Evolutionary conservation across 2,888 invertebrate species (phyloP).

Genomic region (Subacronicta megacephala): DNA sequence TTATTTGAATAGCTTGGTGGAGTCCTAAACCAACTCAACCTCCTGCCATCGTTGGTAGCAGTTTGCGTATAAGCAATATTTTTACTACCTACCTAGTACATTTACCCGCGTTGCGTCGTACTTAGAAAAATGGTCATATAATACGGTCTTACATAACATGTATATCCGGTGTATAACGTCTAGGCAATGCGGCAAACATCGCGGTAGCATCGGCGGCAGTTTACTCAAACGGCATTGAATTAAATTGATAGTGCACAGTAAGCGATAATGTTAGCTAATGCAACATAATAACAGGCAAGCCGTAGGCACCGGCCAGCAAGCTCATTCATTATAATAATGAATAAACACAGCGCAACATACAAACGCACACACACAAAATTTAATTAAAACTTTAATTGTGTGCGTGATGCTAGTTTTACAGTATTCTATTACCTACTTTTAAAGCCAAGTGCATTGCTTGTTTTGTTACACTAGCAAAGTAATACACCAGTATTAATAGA

Average conservation of each 20-base stretch:
- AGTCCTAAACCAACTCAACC: no score
- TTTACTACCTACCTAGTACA: no score
- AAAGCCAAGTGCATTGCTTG: constrained; percentile 7
- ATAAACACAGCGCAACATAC: constrained; percentile 69
- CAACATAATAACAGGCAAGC: constrained; percentile 69
- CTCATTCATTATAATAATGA: constrained; percentile 75
- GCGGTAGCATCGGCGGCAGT: constrained; percentile 63
- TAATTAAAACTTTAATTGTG: constrained; percentile 28
- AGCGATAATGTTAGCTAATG: constrained; percentile 76
- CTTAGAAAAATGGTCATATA: not conserved
- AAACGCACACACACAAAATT: constrained; percentile 7
- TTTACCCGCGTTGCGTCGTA: no score
- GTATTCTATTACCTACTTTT: not conserved
- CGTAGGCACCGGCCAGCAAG: constrained; percentile 44
- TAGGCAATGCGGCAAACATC: constrained; percentile 37
- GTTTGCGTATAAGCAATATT: no score
- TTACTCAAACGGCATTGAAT: constrained; percentile 78
- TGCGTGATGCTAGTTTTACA: constrained; percentile 15
- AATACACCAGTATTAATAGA: not conserved
- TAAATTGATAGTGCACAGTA: constrained; percentile 74
- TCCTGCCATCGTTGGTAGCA: no score
- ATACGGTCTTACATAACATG: constrained; percentile 23
- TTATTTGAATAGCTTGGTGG: no score
- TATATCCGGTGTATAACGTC: constrained; percentile 27
- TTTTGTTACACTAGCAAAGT: not conserved